Evolutionary conservation across 2,797 vertebrate species (phyloP), one percentile per base, ranked within the genome.

Genomic region (Cossypha caffra): DNA sequence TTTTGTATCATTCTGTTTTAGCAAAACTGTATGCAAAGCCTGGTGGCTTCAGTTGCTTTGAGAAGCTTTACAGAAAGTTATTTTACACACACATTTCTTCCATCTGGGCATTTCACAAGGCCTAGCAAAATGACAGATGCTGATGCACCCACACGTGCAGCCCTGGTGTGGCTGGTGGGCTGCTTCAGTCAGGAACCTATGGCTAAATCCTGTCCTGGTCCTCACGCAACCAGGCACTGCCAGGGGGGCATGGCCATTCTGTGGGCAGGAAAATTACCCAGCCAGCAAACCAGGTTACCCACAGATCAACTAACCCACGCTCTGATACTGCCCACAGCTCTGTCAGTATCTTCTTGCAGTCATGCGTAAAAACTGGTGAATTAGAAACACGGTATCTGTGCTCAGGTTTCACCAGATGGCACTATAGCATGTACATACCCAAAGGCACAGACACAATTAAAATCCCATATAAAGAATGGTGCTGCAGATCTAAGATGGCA

Each of bases 331-430:
- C 25, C 50, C 81, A 55, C 51, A 62, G 43, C 48, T 82, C 73
- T 13, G 13, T 16, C 63, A 28, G 26, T 38, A 38, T 45, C 48
- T 51, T 42, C 59, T 16, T 16, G 40, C 28, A 66, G 75, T 19
- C 5, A 9, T 31, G 51, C 5, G 2, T 42, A 14, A 77, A 61
- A 78, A 7, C 2, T 1, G 18, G 43, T 21, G 33, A n/a, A 43
- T 55, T 8, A 57, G 58, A 26, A 88, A 37, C 4, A 10, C 2
- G 4, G 40, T 18, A 18, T 66, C 52, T 75, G 29, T 59, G 66
- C 76, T 88, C 55, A 81, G 66, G 48, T 75, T 63, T 95, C 96
- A 90, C 69, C 93, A 97, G 96, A 52, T 93, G 94, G 95, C 95
- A 96, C 91, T 94, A 6, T 1, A 94, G 69, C 86, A 73, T 20